These are phyloP conservation scores for Drosophila ironensis DNA, from an alignment of 1,140 invertebrate genomes.

Conservation along the genomic window DNA sequence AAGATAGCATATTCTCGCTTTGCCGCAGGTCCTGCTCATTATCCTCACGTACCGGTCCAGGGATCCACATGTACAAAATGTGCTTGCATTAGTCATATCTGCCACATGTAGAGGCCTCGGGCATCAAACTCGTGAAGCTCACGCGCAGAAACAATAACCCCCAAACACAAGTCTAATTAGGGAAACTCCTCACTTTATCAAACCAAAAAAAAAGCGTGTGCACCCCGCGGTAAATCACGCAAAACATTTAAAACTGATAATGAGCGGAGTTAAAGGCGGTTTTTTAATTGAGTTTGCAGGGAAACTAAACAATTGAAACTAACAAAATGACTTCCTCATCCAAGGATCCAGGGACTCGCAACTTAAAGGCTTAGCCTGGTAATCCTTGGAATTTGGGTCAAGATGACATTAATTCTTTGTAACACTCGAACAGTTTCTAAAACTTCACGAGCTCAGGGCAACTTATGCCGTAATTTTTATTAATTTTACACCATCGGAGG, in stretches of 20 bases:
- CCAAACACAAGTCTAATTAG: slow-evolving; percentile 61
- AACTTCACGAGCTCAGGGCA: slow-evolving; percentile 46
- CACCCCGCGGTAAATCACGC: slow-evolving; percentile 1
- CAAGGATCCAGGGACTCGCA: not conserved
- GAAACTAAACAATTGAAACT: too few relatives aligned
- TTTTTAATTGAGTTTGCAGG: too few relatives aligned
- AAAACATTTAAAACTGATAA: slow-evolving; percentile 19
- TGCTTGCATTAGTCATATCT: slow-evolving; percentile 73
- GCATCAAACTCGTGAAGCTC: slow-evolving; percentile 24
- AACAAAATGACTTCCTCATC: too few relatives aligned
- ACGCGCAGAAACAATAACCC: slow-evolving; percentile 60
- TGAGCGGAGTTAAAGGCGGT: too few relatives aligned
- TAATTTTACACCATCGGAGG: slow-evolving; percentile 68
- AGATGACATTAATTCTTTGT: slow-evolving; percentile 51
- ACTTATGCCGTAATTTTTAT: slow-evolving; percentile 71
- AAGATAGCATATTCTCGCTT: slow-evolving; percentile 2
- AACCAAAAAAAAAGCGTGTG: too few relatives aligned
- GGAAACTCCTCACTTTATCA: not conserved
- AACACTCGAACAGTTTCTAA: slow-evolving; percentile 38
- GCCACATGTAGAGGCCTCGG: slow-evolving; percentile 20
- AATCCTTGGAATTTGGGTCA: not conserved
- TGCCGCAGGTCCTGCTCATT: slow-evolving; percentile 53
- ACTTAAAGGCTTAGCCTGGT: not conserved
- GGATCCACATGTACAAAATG: slow-evolving; percentile 36
- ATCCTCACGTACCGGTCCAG: slow-evolving; percentile 44